Conservation (phyloP, 2,888 invertebrate species). For the Drosophila nr. medialis region DNA sequence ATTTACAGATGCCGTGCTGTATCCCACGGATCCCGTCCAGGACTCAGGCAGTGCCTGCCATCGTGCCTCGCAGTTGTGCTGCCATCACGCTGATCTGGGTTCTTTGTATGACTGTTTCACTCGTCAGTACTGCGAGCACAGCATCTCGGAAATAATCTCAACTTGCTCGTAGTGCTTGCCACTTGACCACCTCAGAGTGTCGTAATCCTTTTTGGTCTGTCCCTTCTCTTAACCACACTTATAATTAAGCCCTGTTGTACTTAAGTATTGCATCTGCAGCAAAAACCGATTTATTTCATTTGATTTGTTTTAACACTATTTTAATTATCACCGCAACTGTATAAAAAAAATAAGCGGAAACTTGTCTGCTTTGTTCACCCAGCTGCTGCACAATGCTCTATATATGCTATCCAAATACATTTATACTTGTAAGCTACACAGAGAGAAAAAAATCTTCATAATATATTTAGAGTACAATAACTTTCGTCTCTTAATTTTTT, state of each 20-base stretch:
- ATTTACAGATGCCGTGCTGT: slow-evolving; percentile 47
- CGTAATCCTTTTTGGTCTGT: not conserved
- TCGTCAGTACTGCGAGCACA: slow-evolving; percentile 86
- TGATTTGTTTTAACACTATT: slow-evolving; percentile 9
- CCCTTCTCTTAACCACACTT: not conserved
- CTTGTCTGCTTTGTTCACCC: slow-evolving; percentile 18
- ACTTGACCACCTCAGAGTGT: not conserved
- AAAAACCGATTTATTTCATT: not conserved
- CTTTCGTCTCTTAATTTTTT: too few species aligned
- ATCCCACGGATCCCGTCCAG: slow-evolving; percentile 44
- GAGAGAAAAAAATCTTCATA: too few species aligned
- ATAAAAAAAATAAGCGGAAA: slow-evolving; percentile 3
- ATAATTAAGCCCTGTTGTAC: slow-evolving; percentile 12
- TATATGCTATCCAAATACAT: too few species aligned
- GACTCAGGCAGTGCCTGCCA: slow-evolving; percentile 86
- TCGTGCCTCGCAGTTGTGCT: slow-evolving; percentile 90
- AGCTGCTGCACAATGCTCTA: too few species aligned
- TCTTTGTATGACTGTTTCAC: slow-evolving; percentile 88
- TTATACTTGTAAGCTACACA: too few species aligned
- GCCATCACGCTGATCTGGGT: slow-evolving; percentile 85
- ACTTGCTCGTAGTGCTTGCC: slow-evolving; percentile 49
- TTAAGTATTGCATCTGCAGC: not conserved
- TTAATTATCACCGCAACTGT: not conserved
- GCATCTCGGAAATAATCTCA: slow-evolving; percentile 48
- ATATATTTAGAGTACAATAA: too few species aligned